Evolutionary conservation across 2,797 vertebrate genomes (phyloP), one percentile per base, ranked within the genome.

Genomic region (Enteromius argenteus): DNA sequence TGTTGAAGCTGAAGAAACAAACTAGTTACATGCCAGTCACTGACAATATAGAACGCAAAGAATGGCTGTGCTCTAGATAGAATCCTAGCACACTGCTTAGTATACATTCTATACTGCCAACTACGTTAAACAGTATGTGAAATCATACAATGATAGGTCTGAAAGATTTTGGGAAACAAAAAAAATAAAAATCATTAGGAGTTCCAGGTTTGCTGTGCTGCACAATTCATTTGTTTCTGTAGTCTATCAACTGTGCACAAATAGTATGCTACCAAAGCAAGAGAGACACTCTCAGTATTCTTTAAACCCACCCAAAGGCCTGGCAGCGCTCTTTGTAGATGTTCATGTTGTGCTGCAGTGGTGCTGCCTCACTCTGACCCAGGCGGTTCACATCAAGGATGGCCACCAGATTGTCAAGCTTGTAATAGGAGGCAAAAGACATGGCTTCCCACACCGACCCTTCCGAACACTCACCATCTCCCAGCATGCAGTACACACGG

Each of bases 391-490:
- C 89, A 32, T 97, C 96, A 67, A 97, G 88, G 87, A 98, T 95
- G 0, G 95, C 96, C 84, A 97, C 95, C 60, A 98, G 89, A 90
- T 97, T 97, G 87, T 97, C 96, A 89, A 98, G 90, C 79, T 91
- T 46, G 89, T 98, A 97, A 91, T 95, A 78, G 42, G 96, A 95
- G 0, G 95, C 96, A 42, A 97, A 98, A 42, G 96, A 95, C 95
- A 98, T 95, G 44, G 96, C 96, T 91, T 98, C 96, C 97, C 96
- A 98, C 73, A 98, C 95, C 0, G 96, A 94, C 13, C 96, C 97
- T 89, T 97, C 97, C 0, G 96, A 96, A 73, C 94, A 95, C 89
- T 98, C 96, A 0, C 96, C 94, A 68, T 97, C 95, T 30, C 96
- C 96, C 90, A 98, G 1, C 89, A 97, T 90, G 91, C 97, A 98